phyloP scores from a whole-genome alignment of 1,140 invertebrate genomes.

The Tribolium castaneum region DNA sequence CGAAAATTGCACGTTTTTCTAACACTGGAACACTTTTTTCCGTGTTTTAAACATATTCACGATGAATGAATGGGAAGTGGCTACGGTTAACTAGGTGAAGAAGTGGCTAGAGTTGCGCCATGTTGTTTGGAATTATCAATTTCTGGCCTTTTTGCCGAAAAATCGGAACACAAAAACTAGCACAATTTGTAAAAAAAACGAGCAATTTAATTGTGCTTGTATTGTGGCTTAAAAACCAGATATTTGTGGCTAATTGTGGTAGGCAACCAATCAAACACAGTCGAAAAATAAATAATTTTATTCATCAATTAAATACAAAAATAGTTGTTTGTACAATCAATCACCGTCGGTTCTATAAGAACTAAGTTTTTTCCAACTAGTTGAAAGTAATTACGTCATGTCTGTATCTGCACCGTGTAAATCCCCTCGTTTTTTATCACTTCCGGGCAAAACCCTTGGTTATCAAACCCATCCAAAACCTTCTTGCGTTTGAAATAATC shows the following conservation, averaged over 20 bases:
- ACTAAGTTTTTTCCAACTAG: neutral
- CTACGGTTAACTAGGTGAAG: neutral
- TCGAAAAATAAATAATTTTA: conserved; percentile 5
- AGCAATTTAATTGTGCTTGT: no score
- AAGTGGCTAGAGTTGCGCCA: neutral
- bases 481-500: conserved; percentile 67
- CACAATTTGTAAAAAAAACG: no score
- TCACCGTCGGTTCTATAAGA: conserved; percentile 17
- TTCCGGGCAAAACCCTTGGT: conserved; percentile 51
- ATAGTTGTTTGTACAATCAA: conserved; percentile 10
- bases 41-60: neutral
- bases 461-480: conserved; percentile 57
- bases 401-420: conserved; percentile 2
- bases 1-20: neutral
- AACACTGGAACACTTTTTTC: neutral
- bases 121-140: no score
- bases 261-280: no score
- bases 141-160: no score
- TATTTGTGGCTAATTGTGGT: no score
- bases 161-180: no score
- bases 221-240: no score
- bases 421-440: neutral
- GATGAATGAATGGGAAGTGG: neutral
- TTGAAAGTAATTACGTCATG: neutral
- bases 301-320: conserved; percentile 12